Conservation (phyloP, 92 coral and sea anemone genomes). For the Parazoanthus atlanticus region DNA sequence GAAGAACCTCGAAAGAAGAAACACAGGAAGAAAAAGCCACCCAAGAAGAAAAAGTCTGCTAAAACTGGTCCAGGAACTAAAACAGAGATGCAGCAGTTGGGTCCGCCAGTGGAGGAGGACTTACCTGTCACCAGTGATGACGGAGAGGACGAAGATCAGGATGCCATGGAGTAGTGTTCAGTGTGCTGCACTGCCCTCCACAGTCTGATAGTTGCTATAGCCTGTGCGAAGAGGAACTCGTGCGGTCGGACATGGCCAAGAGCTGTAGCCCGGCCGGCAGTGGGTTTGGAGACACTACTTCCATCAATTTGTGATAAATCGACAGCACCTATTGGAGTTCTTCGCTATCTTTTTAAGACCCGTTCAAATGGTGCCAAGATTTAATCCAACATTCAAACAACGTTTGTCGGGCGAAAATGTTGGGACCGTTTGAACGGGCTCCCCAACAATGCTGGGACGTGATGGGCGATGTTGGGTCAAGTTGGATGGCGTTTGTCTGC, state of each 20-base stretch:
- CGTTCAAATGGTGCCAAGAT: background rate
- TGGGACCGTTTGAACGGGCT: background rate
- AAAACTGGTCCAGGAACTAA: background rate
- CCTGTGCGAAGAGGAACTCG: background rate
- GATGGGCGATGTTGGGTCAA: too few species aligned
- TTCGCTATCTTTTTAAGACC: background rate
- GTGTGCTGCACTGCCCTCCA: background rate
- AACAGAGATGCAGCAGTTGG: background rate
- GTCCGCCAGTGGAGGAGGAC: constrained; percentile 2
- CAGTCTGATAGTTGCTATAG: background rate
- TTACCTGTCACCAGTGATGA: constrained; percentile 14
- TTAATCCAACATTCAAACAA: background rate
- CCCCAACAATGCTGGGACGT: too few species aligned
- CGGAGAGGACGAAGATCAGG: background rate
- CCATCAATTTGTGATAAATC: background rate
- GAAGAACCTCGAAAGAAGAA: constrained; percentile 50
- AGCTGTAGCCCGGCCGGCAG: background rate
- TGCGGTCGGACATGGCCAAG: background rate
- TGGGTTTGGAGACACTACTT: too few species aligned
- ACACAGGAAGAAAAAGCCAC: constrained; percentile 26
- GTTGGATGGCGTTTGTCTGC: too few species aligned
- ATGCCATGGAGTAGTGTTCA: background rate
- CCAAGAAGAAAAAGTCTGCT: constrained; percentile 24
- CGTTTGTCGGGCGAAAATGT: background rate
- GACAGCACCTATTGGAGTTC: background rate